Conservation (phyloP, 2,888 invertebrate genomes). For the Dione vanillae region DNA sequence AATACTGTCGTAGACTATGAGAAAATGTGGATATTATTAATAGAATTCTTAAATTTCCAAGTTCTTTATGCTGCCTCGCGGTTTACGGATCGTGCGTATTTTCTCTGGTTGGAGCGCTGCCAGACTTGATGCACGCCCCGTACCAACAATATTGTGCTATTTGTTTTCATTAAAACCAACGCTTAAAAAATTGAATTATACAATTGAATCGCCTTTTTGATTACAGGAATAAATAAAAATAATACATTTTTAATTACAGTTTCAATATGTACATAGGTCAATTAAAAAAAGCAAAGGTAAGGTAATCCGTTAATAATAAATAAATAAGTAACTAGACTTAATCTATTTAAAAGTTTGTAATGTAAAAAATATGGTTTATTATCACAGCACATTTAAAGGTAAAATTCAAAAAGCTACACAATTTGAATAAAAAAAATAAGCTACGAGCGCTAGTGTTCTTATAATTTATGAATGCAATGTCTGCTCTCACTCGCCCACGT, state of each 20-base stretch:
- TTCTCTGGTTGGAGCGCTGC: conserved; percentile 26
- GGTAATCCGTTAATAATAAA: no score
- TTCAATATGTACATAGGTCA: no score
- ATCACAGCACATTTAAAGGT: background rate
- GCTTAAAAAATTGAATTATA: conserved; percentile 24
- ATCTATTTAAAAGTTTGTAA: no score
- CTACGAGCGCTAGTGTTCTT: background rate
- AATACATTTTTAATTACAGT: background rate
- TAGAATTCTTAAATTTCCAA: conserved; percentile 24
- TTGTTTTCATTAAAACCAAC: conserved; percentile 37
- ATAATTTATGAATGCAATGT: background rate
- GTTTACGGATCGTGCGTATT: conserved; percentile 25
- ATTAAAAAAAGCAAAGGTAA: no score
- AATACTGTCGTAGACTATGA: background rate
- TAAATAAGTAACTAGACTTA: no score
- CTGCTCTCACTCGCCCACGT: background rate
- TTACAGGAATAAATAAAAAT: background rate
- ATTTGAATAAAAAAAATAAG: background rate
- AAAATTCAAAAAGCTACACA: background rate
- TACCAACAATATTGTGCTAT: conserved; percentile 32
- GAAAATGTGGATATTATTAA: conserved; percentile 16
- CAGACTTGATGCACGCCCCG: conserved; percentile 25
- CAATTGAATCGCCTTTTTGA: conserved; percentile 9
- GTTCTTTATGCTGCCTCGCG: conserved; percentile 19
- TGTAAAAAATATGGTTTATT: background rate